These are phyloP conservation scores for Heterotis niloticus DNA, from an alignment of 2,113 vertebrate species.

Conservation along the genomic window DNA sequence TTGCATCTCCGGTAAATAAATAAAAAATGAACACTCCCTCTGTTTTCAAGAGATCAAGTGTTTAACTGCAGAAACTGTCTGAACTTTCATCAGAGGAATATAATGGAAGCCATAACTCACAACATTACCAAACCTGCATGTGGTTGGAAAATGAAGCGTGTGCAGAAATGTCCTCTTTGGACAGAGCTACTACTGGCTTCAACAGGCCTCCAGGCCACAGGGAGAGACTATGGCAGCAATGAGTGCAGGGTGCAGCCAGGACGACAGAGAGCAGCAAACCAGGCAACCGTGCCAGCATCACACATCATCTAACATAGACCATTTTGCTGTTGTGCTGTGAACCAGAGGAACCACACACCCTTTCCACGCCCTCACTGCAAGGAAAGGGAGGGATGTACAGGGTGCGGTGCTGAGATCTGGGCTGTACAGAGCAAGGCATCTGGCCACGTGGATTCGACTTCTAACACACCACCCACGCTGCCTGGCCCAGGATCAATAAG, in stretches of 20 bases:
- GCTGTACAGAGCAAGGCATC: no score
- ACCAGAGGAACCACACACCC: neutral
- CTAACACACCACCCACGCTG: neutral
- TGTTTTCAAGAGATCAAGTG: neutral
- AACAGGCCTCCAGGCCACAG: neutral
- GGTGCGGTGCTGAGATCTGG: neutral
- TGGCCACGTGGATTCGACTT: neutral
- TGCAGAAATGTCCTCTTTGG: slow-evolving; percentile 9
- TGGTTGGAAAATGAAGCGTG: slow-evolving; percentile 21
- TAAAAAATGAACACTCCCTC: slow-evolving; percentile 13
- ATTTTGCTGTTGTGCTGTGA: no score
- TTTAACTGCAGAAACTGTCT: neutral
- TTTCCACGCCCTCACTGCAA: no score
- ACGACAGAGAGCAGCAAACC: neutral
- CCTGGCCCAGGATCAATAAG: neutral
- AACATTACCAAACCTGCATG: neutral
- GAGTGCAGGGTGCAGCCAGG: neutral
- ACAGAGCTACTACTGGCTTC: neutral
- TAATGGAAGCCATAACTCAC: neutral
- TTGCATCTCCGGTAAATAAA: neutral
- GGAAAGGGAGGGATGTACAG: neutral
- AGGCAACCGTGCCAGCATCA: neutral
- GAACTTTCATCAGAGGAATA: slow-evolving; percentile 3
- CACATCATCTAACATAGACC: neutral
- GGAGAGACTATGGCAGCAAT: neutral